phyloP scores from a whole-genome alignment of 1,140 invertebrate species.

The Apis mellifera region DNA sequence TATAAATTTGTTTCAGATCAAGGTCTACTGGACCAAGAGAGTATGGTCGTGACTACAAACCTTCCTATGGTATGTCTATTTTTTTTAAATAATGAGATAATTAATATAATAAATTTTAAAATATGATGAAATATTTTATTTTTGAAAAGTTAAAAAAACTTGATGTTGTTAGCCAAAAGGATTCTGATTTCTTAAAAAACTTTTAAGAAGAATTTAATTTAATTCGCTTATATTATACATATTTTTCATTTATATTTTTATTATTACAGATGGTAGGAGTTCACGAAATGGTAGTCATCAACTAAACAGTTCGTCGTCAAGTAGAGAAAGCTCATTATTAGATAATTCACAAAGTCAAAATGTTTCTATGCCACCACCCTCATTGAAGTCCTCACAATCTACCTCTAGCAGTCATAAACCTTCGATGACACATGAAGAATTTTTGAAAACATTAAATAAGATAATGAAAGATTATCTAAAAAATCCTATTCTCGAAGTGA shows the following conservation, averaged over 20 bases:
- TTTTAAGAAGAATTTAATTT: neutral
- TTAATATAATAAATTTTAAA: neutral
- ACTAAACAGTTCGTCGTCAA: constrained; percentile 70
- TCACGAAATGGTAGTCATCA: constrained; percentile 84
- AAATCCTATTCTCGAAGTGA: constrained; percentile 69
- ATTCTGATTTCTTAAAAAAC: constrained; percentile 54
- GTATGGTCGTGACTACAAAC: constrained; percentile 75
- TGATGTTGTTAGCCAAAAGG: constrained; percentile 70
- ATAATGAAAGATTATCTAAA: constrained; percentile 70
- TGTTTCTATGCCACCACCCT: constrained; percentile 73
- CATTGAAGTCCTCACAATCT: constrained; percentile 71
- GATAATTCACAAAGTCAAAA: constrained; percentile 72
- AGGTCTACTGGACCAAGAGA: constrained; percentile 78
- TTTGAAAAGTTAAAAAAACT: constrained; percentile 66
- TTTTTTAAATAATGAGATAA: neutral
- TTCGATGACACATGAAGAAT: constrained; percentile 69
- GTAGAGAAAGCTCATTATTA: constrained; percentile 69
- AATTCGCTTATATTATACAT: neutral
- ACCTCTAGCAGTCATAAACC: constrained; percentile 61
- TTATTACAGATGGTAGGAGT: constrained; percentile 78
- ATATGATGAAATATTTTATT: constrained; percentile 48
- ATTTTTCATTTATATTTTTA: neutral
- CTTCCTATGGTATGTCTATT: constrained; percentile 72
- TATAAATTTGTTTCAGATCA: constrained; percentile 66
- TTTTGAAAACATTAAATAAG: constrained; percentile 61